Conservation (phyloP, 64 coral and sea anemone species). For the Stichodactyla helianthus region DNA sequence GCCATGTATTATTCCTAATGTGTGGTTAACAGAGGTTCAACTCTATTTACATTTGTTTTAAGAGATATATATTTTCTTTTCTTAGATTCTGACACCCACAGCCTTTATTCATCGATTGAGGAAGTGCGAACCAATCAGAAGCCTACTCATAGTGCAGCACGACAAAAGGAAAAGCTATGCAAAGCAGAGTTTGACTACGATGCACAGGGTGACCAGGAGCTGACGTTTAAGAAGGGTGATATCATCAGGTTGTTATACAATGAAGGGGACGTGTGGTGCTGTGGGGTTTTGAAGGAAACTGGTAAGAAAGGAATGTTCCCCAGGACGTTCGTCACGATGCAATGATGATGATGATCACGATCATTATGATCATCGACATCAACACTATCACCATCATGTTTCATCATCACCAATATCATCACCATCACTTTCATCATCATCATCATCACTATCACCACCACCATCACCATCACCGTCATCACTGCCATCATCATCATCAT, state of each 20-base stretch:
- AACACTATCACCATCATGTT: too few species aligned
- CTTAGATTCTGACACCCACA: not conserved
- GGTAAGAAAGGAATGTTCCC: constrained; percentile 81
- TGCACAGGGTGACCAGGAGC: constrained; percentile 70
- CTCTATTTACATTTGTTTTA: too few species aligned
- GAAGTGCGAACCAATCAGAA: not conserved
- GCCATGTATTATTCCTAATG: too few species aligned
- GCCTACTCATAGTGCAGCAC: not conserved
- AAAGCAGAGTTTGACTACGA: constrained; percentile 57
- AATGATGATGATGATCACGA: not conserved
- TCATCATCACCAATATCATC: too few species aligned
- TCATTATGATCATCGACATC: too few species aligned
- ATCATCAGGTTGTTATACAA: constrained; percentile 40
- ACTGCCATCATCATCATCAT: too few species aligned
- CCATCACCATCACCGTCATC: too few species aligned
- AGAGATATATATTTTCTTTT: not conserved
- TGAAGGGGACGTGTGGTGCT: constrained; percentile 70
- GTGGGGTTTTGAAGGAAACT: constrained; percentile 53
- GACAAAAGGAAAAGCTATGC: constrained; percentile 35
- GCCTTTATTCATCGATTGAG: not conserved
- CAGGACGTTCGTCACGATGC: constrained; percentile 41
- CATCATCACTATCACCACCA: too few species aligned
- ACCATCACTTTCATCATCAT: too few species aligned
- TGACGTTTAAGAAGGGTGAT: constrained; percentile 74
- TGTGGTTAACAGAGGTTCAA: too few species aligned